phyloP scores from a whole-genome alignment of 2,113 vertebrate species.

The Petaurus breviceps region DNA sequence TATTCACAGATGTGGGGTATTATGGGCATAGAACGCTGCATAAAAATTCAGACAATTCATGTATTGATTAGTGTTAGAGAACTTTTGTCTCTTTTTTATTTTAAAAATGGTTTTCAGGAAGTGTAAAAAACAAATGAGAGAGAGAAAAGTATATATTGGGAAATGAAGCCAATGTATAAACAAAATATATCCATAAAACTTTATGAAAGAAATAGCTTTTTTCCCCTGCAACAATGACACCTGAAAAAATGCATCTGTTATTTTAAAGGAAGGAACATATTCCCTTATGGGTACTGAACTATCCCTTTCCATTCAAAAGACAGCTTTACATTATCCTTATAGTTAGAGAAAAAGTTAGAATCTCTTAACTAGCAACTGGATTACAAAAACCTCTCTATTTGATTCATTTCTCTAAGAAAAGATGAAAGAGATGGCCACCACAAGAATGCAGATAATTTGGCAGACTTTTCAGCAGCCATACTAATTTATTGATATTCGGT shows the following conservation, averaged over 20 bases:
- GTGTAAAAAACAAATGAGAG: background rate
- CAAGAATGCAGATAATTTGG: conserved; percentile 66
- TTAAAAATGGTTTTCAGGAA: background rate
- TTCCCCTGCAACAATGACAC: background rate
- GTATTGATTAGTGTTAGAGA: background rate
- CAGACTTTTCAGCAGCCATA: conserved; percentile 70
- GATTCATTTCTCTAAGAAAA: conserved; percentile 65
- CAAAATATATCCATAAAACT: background rate
- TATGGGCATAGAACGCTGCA: background rate
- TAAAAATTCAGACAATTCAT: background rate
- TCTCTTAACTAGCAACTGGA: conserved; percentile 51
- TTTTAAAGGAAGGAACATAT: conserved; percentile 33
- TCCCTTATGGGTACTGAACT: background rate
- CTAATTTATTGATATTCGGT: conserved; percentile 76
- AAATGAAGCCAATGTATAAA: background rate
- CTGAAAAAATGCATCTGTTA: background rate
- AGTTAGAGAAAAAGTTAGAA: conserved; percentile 28
- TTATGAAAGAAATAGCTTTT: background rate
- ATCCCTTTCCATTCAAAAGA: background rate
- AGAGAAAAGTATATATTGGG: background rate
- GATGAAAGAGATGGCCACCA: conserved; percentile 54
- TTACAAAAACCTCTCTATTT: conserved; percentile 45
- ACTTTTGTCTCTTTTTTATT: background rate
- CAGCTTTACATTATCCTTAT: background rate
- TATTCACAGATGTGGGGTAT: background rate